Base-by-base conservation (phyloP, 64 coral and sea anemone species). In the Montipora foliosa region DNA sequence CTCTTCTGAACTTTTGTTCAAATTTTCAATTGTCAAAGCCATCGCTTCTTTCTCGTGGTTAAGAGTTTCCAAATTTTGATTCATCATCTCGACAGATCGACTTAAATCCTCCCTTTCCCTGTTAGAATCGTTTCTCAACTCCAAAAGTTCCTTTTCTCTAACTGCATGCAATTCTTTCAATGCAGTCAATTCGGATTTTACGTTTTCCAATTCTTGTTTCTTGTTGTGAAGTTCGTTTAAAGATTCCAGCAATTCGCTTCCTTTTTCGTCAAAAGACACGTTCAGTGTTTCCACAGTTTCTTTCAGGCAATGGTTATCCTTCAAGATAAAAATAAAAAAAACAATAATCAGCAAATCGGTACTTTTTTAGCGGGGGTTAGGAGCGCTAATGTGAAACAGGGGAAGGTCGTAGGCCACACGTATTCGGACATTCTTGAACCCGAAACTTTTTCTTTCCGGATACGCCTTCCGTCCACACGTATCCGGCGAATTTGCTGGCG, bases 211-310 rank as follows among this genome's bases (percentile, higher is more conserved):
- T 87, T 93, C 76, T 59, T 71, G n/a, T 4, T 51, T 77, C 20
- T 79, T 93, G 47, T 59, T 22, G 10, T 88, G 21, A 12, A 93
- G 62, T 20, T 72, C 75, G 37, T 44, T 29, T 14, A 57, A 88
- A 24, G 77, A 44, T 50, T 88, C 92, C 51, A 24, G 16, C 7
- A 93, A 47, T 68, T 93, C 92, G 37, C 87, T 85, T 22, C 87
- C 92, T 80, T 93, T 93, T 67, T 93, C 92, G 51, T 93, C 92
- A 75, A 93, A 93, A 3, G 92, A 93, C 1, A 82, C 67, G 58
- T 93, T 93, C 16, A 93, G 92, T 8, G 92, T 79, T 17, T 77
- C 69, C n/a, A 82, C 82, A 61, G 72, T 92, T 67, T 86, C 81
- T 74, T 92, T 92, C 52, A 92, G 29, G 5, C 60, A 74, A 51